These are phyloP conservation scores for Drosophila anceps DNA, from an alignment of 2,888 invertebrate species.

Conservation along the genomic window DNA sequence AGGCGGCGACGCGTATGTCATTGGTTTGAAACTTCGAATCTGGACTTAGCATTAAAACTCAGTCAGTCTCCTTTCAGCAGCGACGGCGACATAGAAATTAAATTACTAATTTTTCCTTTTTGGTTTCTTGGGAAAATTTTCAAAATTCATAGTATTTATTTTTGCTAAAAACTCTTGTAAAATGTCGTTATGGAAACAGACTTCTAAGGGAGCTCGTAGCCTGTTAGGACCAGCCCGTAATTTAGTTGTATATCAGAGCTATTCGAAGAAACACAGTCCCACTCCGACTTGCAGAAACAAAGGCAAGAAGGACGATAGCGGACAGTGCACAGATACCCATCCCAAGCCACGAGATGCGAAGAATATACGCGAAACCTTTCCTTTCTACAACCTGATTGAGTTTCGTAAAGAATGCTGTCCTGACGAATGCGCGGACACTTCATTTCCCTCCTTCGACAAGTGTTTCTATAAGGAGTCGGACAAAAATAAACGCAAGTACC, in stretches of 20 bases:
- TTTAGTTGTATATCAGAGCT: neutral
- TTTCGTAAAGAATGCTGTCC: conserved; percentile 44
- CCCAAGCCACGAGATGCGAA: conserved; percentile 27
- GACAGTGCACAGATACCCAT: conserved; percentile 22
- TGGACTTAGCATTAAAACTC: accelerated
- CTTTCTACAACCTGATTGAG: conserved; percentile 45
- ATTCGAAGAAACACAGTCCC: conserved; percentile 19
- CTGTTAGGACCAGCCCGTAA: neutral
- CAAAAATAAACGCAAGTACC: conserved; percentile 69
- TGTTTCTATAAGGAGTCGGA: conserved; percentile 60
- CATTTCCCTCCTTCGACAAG: conserved; percentile 47
- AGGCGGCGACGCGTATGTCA: neutral
- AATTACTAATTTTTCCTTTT: conserved; percentile 4
- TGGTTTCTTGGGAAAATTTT: conserved; percentile 11
- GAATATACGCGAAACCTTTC: conserved; percentile 30
- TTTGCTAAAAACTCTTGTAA: conserved; percentile 7
- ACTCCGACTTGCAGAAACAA: conserved; percentile 5
- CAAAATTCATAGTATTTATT: conserved; percentile 1
- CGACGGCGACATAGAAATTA: conserved; percentile 3
- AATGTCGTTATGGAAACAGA: conserved; percentile 29
- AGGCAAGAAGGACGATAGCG: neutral
- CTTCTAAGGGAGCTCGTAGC: neutral
- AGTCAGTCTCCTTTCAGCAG: conserved; percentile 11
- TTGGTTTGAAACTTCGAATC: neutral
- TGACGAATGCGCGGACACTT: conserved; percentile 35